Conservation (phyloP, 92 coral and sea anemone genomes). For the Actinostola sp. region DNA sequence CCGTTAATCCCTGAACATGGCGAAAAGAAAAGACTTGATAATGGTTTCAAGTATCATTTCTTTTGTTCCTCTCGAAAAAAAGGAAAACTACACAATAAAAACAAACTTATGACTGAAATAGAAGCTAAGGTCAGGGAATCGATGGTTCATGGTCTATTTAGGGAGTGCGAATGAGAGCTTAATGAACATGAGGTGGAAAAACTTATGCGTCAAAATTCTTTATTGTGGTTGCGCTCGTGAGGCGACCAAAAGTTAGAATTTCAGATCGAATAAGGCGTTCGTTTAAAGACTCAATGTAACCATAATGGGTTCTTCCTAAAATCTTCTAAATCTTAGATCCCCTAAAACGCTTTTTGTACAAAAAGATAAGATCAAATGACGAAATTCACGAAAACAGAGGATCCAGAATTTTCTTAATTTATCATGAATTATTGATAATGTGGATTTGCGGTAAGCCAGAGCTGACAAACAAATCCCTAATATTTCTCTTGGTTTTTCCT, state of each 20-base stretch:
- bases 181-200: slow-evolving; percentile 1
- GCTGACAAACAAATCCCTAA: slow-evolving; percentile 35
- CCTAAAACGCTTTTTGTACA: background rate
- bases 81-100: no score
- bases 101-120: no score
- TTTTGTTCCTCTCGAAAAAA: no score
- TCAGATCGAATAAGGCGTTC: background rate
- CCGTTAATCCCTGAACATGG: no score
- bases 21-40: no score
- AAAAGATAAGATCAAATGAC: slow-evolving; percentile 12
- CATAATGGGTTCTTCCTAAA: background rate
- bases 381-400: background rate
- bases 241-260: background rate
- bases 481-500: slow-evolving; percentile 1
- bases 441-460: slow-evolving; percentile 24
- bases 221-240: background rate
- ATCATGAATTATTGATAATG: slow-evolving; percentile 41
- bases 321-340: background rate
- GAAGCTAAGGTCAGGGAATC: no score
- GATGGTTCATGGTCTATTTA: background rate
- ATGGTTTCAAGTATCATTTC: no score
- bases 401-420: slow-evolving; percentile 37
- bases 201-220: background rate
- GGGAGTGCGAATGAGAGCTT: background rate
- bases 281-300: background rate